Conservation (phyloP, 2,113 vertebrate genomes). For the Oreochromis spilurus region DNA sequence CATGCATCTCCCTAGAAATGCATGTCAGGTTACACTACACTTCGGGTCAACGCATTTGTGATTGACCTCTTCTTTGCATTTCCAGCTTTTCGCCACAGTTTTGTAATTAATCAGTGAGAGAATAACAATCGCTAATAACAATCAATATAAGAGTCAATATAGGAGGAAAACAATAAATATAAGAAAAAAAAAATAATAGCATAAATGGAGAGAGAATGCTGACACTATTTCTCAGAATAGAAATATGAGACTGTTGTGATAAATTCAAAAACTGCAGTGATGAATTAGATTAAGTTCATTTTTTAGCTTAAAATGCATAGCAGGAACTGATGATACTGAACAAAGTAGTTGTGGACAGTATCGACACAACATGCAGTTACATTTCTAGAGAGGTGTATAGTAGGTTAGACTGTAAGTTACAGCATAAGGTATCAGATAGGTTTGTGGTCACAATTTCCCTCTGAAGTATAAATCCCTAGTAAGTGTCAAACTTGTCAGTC, state of each 20-base stretch:
- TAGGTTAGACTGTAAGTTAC: not conserved
- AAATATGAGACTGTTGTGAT: not conserved
- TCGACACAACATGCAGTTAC: not conserved
- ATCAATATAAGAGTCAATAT: not conserved
- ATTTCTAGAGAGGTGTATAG: not conserved
- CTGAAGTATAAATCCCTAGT: not conserved
- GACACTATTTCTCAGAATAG: not conserved
- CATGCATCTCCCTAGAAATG: not conserved
- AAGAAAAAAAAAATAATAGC: not conserved
- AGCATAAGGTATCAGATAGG: not conserved
- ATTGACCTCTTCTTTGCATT: not conserved
- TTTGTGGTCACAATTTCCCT: not conserved
- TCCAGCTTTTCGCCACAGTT: not conserved
- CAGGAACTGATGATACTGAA: not conserved
- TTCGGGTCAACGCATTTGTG: not conserved
- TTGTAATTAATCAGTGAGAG: not conserved
- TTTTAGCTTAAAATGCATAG: not conserved
- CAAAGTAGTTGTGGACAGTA: not conserved
- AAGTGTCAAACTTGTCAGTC: not conserved
- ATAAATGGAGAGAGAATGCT: not conserved
- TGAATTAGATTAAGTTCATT: not conserved
- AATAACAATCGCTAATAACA: not conserved
- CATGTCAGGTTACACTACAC: not conserved
- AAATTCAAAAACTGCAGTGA: not conserved
- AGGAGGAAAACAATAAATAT: not conserved